These are phyloP conservation scores for Miichthys miiuy DNA, from an alignment of 2,797 vertebrate species.

Conservation along the genomic window DNA sequence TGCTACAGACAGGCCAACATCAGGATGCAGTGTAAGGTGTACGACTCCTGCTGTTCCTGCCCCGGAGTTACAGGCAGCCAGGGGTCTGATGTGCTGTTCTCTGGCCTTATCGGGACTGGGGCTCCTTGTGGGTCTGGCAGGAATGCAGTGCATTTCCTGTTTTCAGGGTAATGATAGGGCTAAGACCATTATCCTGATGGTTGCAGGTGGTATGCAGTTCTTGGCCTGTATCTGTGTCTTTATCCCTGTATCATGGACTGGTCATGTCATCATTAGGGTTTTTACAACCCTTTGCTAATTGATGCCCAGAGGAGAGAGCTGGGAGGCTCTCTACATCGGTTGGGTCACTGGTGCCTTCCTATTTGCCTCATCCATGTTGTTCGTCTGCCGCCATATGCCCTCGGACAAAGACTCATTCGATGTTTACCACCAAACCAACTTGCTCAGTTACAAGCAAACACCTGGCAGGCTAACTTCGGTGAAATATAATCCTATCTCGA, in stretches of 20 bases:
- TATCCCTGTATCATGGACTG: slow-evolving; percentile 93
- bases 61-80: slow-evolving; percentile 87
- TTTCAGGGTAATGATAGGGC: slow-evolving; percentile 69
- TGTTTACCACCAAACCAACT: slow-evolving; percentile 54
- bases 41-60: slow-evolving; percentile 89
- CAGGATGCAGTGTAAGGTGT: slow-evolving; percentile 93
- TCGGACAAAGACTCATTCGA: slow-evolving; percentile 66
- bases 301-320: slow-evolving; percentile 90
- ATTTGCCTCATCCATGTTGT: slow-evolving; percentile 84
- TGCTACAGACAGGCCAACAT: slow-evolving; percentile 89
- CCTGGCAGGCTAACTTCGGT: slow-evolving; percentile 35
- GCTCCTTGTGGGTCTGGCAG: slow-evolving; percentile 84
- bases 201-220: slow-evolving; percentile 87
- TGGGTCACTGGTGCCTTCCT: slow-evolving; percentile 89
- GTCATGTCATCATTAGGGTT: slow-evolving; percentile 87
- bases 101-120: slow-evolving; percentile 83
- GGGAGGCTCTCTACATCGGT: slow-evolving; percentile 94
- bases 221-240: slow-evolving; percentile 86
- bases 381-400: slow-evolving; percentile 81
- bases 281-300: slow-evolving; percentile 89
- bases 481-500: slow-evolving; percentile 69
- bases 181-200: slow-evolving; percentile 81
- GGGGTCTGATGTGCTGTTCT: slow-evolving; percentile 92
- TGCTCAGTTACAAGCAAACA: slow-evolving; percentile 49
- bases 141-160: slow-evolving; percentile 85